Conservation (phyloP, 2,797 vertebrate species). For the Propithecus perrieri region DNA sequence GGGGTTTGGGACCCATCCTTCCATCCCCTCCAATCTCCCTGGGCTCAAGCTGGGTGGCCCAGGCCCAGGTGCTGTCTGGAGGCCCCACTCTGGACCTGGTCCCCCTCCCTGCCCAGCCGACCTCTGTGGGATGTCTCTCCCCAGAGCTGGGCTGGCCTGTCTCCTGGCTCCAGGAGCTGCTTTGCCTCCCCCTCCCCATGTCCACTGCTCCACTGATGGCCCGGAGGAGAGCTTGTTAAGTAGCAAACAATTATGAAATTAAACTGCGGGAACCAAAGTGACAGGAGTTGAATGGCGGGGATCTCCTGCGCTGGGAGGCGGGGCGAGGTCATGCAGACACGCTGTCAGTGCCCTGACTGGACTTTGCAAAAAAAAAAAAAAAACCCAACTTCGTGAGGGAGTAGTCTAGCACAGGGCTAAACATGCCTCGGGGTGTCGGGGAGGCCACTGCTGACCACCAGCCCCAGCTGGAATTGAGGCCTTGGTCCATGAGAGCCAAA, state of each 20-base stretch:
- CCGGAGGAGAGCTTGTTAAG: constrained; percentile 51
- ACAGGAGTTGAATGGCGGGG: background rate
- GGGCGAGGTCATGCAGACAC: background rate
- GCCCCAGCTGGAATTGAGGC: background rate
- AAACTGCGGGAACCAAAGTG: constrained; percentile 58
- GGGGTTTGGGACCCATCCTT: background rate
- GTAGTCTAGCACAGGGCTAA: background rate
- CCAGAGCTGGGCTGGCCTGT: background rate
- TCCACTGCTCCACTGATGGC: background rate
- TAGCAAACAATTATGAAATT: constrained; percentile 66
- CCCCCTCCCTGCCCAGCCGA: background rate
- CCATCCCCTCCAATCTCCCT: rapidly evolving
- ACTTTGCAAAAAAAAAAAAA: background rate
- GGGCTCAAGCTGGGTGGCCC: background rate
- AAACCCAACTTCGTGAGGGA: constrained; percentile 19
- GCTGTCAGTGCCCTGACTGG: background rate
- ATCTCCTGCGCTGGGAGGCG: background rate
- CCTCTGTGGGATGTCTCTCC: background rate
- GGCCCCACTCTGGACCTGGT: background rate
- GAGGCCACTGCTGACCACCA: background rate
- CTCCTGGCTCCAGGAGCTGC: background rate
- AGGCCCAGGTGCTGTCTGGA: background rate
- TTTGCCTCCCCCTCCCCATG: background rate
- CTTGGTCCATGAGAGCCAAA: background rate
- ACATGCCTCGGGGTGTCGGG: background rate